Evolutionary conservation across 2,797 vertebrate species (phyloP), one percentile per base, ranked within the genome.

Genomic region (Malurus splendens): DNA sequence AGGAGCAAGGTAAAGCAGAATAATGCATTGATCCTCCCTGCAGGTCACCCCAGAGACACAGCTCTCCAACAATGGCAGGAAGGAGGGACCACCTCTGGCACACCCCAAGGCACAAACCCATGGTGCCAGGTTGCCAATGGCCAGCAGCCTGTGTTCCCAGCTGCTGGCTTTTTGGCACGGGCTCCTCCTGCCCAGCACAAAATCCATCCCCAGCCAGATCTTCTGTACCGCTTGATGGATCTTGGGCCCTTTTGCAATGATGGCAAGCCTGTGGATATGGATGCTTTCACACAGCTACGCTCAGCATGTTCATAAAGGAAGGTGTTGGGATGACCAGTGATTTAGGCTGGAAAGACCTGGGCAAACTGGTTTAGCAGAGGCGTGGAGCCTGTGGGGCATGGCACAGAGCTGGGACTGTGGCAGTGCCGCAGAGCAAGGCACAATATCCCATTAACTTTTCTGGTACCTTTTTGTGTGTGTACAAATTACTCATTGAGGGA

Each of bases 221-320:
- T 65, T 56, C 61, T 33, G 18, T 54, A 30, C 5, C 0, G 0
- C n/a, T 44, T 51, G 20, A 19, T 5, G 14, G 12, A 44, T 71
- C 57, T 54, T 0, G 2, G 64, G 18, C 41, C 36, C 10, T 64
- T 23, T 65, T 39, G n/a, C 19, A 39, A 22, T 2, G 9, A 18
- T 16, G 30, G 39, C 19, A 54, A 13, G 3, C 24, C 25, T 18
- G 12, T 50, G 8, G 32, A 12, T 68, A 55, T 1, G 2, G 47
- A 45, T 22, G 2, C 42, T 50, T 51, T 59, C 48, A 44, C 15
- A 44, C 0, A 0, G 41, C 41, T 61, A 18, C 0, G 0, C 12
- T 22, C 11, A 74, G 17, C 7, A 19, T 12, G 14, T 76, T 62
- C 54, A 12, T n/a, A 36, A 48, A 41, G 33, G 15, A 65, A 55